phyloP scores from a whole-genome alignment of 2,113 vertebrate species.

The Myotis yumanensis region DNA sequence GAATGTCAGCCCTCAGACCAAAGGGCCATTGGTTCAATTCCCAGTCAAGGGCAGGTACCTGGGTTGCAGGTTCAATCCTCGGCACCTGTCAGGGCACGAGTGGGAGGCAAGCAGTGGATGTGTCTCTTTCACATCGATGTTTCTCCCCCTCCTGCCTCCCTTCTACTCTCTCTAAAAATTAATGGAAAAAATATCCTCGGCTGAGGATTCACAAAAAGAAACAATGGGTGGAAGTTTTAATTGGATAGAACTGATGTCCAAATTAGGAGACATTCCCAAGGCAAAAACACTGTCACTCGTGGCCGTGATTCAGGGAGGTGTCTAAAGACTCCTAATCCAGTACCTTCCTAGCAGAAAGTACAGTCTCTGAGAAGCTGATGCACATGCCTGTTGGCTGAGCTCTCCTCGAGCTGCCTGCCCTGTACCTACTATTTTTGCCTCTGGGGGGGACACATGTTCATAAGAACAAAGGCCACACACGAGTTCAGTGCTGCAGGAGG shows the following conservation, averaged over 20 bases:
- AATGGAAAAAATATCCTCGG: no score
- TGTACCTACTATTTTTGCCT: not conserved
- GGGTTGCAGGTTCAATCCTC: no score
- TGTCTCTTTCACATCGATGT: no score
- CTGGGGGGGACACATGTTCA: accelerated
- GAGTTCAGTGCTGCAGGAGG: not conserved
- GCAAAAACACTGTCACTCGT: slow-evolving; percentile 47
- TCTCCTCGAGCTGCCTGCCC: not conserved
- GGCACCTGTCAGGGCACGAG: no score
- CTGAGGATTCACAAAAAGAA: not conserved
- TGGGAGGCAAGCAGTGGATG: no score
- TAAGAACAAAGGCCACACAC: not conserved
- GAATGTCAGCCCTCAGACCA: no score
- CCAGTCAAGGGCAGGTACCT: no score
- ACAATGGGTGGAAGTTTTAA: slow-evolving; percentile 38
- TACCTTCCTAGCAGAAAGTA: slow-evolving; percentile 48
- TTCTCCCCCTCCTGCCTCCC: no score
- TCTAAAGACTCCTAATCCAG: slow-evolving; percentile 61
- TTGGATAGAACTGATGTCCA: slow-evolving; percentile 42
- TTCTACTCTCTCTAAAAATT: no score
- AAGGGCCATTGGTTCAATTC: no score
- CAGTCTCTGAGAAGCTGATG: not conserved
- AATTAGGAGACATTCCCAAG: slow-evolving; percentile 51
- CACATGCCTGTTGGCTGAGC: slow-evolving; percentile 27
- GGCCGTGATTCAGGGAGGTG: slow-evolving; percentile 58